Conservation (phyloP, 2,888 invertebrate genomes). For the Drosophila suboccidentalis region DNA sequence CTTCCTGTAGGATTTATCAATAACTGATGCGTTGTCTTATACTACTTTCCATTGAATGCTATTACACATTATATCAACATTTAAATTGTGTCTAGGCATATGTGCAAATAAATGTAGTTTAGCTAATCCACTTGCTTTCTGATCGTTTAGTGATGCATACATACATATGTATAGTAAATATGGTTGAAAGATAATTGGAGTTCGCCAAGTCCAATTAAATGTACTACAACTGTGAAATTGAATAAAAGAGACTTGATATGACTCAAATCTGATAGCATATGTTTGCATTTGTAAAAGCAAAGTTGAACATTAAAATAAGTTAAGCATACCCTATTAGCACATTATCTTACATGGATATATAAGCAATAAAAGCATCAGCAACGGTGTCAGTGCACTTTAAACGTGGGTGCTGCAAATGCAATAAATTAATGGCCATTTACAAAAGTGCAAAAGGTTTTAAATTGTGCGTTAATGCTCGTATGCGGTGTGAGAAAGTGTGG, state of each 20-base stretch:
- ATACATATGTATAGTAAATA: no score
- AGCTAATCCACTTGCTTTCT: no score
- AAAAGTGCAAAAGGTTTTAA: slow-evolving; percentile 58
- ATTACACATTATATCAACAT: slow-evolving; percentile 15
- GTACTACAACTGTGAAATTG: no score
- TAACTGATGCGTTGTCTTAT: slow-evolving; percentile 28
- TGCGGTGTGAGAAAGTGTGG: slow-evolving; percentile 6
- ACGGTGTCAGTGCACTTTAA: slow-evolving; percentile 16
- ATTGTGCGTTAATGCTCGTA: slow-evolving; percentile 52
- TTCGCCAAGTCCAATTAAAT: no score
- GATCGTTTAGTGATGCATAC: neutral
- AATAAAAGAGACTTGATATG: no score
- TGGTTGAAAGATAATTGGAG: no score
- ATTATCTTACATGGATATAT: neutral
- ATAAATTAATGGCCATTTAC: slow-evolving; percentile 69
- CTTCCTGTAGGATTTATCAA: slow-evolving; percentile 45
- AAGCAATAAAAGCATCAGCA: neutral
- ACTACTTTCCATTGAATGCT: slow-evolving; percentile 71
- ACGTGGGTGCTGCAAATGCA: slow-evolving; percentile 53
- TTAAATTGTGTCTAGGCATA: no score
- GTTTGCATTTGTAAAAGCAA: no score
- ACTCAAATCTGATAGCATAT: no score
- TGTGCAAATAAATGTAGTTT: no score
- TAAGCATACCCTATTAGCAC: neutral
- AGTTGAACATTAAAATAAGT: neutral